Conservation (phyloP, 2,888 invertebrate genomes). For the Limnephilus lunatus region DNA sequence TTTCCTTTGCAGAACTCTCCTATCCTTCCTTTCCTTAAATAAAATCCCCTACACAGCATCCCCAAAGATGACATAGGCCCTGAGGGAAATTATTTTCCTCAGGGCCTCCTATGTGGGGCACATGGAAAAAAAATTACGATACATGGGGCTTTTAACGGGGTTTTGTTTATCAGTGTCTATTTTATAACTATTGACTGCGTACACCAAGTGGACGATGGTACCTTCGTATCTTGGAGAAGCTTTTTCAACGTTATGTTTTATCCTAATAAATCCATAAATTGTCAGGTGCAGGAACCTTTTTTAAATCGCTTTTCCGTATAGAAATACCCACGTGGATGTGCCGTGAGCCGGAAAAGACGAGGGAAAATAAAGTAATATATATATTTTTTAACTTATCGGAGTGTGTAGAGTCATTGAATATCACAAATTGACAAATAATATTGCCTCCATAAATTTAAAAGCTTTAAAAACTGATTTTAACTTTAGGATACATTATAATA, state of each 20-base stretch:
- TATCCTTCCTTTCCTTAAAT: too few relatives aligned
- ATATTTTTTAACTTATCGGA: background rate
- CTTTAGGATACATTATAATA: background rate
- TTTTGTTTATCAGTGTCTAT: too few relatives aligned
- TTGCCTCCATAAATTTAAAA: background rate
- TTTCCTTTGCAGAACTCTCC: too few relatives aligned
- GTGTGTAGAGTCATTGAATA: background rate
- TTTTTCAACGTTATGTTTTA: background rate
- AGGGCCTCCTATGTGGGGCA: too few relatives aligned
- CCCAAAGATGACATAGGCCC: too few relatives aligned
- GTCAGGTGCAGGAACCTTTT: background rate
- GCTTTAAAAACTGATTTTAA: background rate
- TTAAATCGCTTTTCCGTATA: background rate
- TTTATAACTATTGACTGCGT: background rate
- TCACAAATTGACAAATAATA: background rate
- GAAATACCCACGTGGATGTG: background rate
- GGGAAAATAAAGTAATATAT: background rate
- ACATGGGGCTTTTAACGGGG: background rate
- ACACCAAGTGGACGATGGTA: background rate
- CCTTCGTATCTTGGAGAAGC: background rate
- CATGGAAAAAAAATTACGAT: too few relatives aligned
- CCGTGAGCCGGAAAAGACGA: background rate
- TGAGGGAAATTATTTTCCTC: too few relatives aligned
- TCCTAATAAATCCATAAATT: background rate
- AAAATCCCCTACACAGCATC: too few relatives aligned